Percentiles rank a stretch among this genome's conserved stretches.
Conservation (phyloP, 2,113 vertebrate species). For the Pachycephala philippinensis region DNA sequence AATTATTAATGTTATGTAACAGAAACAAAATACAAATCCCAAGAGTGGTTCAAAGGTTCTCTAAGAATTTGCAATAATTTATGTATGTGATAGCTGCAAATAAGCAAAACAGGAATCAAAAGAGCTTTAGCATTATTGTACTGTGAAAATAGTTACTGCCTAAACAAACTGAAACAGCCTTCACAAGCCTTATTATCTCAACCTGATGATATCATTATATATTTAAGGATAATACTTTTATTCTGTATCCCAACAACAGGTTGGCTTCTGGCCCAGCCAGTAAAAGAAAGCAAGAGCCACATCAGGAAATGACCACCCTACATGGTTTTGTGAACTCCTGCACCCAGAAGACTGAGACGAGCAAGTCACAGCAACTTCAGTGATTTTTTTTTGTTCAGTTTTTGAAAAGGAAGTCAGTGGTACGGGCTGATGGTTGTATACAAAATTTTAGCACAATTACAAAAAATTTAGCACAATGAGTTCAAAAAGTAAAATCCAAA, state of each 20-base stretch:
- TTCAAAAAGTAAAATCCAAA: background rate
- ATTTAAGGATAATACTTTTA: background rate
- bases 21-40: background rate
- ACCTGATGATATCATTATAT: background rate
- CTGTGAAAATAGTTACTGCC: background rate
- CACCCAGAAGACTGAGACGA: background rate
- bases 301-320: background rate
- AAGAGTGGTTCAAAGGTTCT: background rate
- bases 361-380: background rate
- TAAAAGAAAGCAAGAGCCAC: background rate
- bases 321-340: background rate
- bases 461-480: background rate
- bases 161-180: background rate
- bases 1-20: background rate
- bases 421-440: background rate
- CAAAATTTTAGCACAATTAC: background rate
- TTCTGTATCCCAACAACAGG: background rate
- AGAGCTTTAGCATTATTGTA: background rate
- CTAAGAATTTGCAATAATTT: background rate
- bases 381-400: background rate
- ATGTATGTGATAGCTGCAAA: background rate
- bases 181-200: background rate
- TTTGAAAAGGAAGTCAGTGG: background rate
- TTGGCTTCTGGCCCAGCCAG: background rate
- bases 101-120: background rate